phyloP scores from a whole-genome alignment of 2,797 vertebrate species.

The Sebastes taczanowskii region DNA sequence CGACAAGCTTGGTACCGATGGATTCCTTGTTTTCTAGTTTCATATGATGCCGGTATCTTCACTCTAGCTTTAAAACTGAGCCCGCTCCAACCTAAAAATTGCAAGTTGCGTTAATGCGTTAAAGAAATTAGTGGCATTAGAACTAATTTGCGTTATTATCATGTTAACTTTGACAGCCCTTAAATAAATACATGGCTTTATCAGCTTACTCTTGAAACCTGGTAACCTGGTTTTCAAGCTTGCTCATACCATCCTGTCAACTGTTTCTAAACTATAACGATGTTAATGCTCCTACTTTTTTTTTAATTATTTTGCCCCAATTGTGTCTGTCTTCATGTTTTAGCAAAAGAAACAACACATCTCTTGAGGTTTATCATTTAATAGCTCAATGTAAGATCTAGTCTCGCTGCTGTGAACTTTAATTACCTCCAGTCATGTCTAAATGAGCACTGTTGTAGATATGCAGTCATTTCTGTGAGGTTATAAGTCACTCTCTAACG shows the following conservation, averaged over 20 bases:
- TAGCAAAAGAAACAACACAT: background rate
- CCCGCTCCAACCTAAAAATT: too few relatives aligned
- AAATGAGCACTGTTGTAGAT: background rate
- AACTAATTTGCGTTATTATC: too few relatives aligned
- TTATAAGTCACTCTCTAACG: background rate
- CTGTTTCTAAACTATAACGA: background rate
- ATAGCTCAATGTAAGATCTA: background rate
- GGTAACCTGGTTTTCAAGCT: background rate
- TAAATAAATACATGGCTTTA: too few relatives aligned
- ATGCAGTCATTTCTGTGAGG: background rate
- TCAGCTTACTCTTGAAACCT: background rate
- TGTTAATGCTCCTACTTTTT: background rate
- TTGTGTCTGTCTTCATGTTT: background rate
- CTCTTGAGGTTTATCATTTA: background rate
- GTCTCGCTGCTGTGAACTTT: background rate
- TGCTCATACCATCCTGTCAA: background rate
- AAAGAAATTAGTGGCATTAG: too few relatives aligned
- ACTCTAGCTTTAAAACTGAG: too few relatives aligned
- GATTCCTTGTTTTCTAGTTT: too few relatives aligned
- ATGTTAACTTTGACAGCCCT: too few relatives aligned
- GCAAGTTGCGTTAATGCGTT: too few relatives aligned
- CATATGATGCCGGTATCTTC: too few relatives aligned
- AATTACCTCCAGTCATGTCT: background rate
- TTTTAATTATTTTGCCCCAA: background rate
- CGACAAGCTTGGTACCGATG: too few relatives aligned